phyloP scores from a whole-genome alignment of 1,140 invertebrate species.

The Aphelenchoides avenae region DNA sequence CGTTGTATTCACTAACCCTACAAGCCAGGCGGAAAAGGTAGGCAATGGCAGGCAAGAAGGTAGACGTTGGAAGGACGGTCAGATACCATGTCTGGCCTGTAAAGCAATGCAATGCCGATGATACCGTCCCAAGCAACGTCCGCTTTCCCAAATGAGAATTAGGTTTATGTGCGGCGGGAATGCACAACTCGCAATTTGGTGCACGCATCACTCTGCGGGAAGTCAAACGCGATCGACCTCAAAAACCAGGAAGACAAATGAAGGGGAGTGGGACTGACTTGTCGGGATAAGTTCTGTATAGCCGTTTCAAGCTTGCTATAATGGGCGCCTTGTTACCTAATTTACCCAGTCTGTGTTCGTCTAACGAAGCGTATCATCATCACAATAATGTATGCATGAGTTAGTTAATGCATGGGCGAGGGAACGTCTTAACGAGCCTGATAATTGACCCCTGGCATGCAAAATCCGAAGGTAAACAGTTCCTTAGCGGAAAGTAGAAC shows the following conservation, averaged over 20 bases:
- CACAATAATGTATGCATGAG: conserved; percentile 10
- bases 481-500: no score
- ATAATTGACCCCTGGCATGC: conserved; percentile 1
- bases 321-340: neutral
- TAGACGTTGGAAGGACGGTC: conserved; percentile 5
- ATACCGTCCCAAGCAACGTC: neutral
- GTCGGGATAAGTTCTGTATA: conserved; percentile 1
- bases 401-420: conserved; percentile 1
- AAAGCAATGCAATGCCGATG: neutral
- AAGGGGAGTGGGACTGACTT: no score
- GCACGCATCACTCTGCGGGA: no score
- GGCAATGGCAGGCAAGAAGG: no score
- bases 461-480: conserved; percentile 2
- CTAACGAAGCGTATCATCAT: conserved; percentile 11
- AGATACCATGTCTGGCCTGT: neutral
- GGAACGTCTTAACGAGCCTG: no score
- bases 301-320: conserved; percentile 8
- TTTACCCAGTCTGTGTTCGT: neutral
- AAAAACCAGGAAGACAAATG: no score
- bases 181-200: no score
- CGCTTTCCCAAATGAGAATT: no score
- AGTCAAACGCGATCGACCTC: no score
- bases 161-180: no score
- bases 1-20: conserved; percentile 37
- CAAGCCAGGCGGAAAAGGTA: conserved; percentile 40